Evolutionary conservation across 2,888 invertebrate genomes (phyloP).

Genomic region (Euplexia lucipara): DNA sequence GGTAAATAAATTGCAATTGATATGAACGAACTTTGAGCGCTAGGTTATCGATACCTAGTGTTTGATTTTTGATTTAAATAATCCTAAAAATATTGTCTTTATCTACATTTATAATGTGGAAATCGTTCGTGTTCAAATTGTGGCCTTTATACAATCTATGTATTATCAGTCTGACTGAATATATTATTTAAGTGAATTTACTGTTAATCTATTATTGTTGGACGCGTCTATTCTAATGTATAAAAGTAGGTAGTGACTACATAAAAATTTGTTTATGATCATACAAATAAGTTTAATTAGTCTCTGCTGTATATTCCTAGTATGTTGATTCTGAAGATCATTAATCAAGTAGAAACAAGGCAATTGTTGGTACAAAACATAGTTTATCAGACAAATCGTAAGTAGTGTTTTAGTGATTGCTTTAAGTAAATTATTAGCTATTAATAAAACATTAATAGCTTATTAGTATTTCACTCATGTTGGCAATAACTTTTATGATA

Average conservation of each 20-base stretch:
- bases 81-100: too few relatives aligned
- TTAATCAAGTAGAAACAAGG: slow-evolving; percentile 19
- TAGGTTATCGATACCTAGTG: slow-evolving; percentile 7
- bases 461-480: background rate
- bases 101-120: background rate
- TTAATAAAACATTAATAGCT: background rate
- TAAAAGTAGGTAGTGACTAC: background rate
- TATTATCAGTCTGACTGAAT: slow-evolving; percentile 20
- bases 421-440: background rate
- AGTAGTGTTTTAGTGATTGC: slow-evolving; percentile 22
- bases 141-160: background rate
- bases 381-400: slow-evolving; percentile 12
- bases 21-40: background rate
- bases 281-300: background rate
- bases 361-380: slow-evolving; percentile 48
- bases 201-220: background rate
- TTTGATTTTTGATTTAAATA: background rate
- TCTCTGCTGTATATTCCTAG: slow-evolving; percentile 7
- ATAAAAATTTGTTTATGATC: background rate
- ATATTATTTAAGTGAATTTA: slow-evolving; percentile 7
- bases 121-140: slow-evolving; percentile 1
- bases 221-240: background rate
- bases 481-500: background rate
- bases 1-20: background rate
- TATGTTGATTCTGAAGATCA: slow-evolving; percentile 8